phyloP scores from a whole-genome alignment of 2,113 vertebrate genomes.

The Takifugu bimaculatus region DNA sequence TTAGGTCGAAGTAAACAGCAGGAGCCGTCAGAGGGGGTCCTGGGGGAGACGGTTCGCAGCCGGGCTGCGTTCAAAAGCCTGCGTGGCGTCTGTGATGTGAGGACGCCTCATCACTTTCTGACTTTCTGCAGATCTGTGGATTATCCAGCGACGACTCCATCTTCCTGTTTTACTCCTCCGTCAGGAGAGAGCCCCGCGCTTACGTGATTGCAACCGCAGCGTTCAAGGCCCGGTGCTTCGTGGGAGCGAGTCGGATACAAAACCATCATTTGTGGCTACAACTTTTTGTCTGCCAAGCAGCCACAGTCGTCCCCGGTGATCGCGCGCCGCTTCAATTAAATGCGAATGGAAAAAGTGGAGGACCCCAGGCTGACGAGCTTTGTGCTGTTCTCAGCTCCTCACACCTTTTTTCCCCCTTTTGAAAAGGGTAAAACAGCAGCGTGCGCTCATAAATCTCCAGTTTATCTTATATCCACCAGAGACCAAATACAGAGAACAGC shows the following conservation, averaged over 20 bases:
- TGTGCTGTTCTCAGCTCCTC: conserved; percentile 21
- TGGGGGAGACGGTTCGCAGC: no score
- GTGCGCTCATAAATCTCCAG: conserved; percentile 20
- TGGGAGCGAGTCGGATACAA: conserved; percentile 19
- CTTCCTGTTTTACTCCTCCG: not conserved
- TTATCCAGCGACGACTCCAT: not conserved
- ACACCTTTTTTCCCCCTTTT: conserved; percentile 26
- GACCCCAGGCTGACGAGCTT: conserved; percentile 3
- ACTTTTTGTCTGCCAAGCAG: conserved; percentile 27
- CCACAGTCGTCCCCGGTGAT: conserved; percentile 19
- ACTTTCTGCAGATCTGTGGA: no score
- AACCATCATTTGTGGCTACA: conserved; percentile 36
- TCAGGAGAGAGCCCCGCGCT: conserved; percentile 6
- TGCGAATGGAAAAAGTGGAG: conserved; percentile 21
- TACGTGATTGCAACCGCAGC: conserved; percentile 3
- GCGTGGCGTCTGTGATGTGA: no score
- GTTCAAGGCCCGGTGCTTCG: not conserved
- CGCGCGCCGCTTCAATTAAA: conserved; percentile 46
- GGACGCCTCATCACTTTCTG: no score
- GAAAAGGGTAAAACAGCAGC: not conserved
- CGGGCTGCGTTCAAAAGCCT: no score
- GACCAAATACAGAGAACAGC: conserved; percentile 7
- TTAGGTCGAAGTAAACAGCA: no score
- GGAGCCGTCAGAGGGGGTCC: no score
- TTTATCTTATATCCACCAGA: conserved; percentile 35